Conservation (phyloP, 2,797 vertebrate genomes). For the Gallinago nigripennis region DNA sequence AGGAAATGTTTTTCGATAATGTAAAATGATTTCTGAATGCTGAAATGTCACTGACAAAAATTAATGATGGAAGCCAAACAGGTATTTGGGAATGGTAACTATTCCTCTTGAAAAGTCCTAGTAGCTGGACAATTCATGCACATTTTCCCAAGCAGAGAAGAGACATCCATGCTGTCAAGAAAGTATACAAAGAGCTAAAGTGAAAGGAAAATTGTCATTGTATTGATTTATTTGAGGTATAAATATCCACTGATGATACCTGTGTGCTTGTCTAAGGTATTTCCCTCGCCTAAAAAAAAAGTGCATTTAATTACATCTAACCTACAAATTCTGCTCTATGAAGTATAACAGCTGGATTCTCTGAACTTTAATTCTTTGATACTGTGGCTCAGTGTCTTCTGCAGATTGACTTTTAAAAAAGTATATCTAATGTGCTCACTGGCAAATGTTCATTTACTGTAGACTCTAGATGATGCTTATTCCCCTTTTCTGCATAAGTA, state of each 20-base stretch:
- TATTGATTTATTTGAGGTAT: background rate
- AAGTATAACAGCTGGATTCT: background rate
- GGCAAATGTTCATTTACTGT: background rate
- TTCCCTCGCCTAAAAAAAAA: background rate
- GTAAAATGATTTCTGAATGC: background rate
- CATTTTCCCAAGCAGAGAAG: background rate
- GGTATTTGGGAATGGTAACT: background rate
- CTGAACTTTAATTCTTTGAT: background rate
- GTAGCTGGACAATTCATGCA: background rate
- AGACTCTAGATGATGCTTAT: background rate
- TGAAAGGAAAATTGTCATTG: background rate
- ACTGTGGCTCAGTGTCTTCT: background rate
- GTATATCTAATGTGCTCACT: background rate
- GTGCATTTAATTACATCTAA: background rate
- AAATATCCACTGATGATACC: background rate
- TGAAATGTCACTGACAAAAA: background rate
- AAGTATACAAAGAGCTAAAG: background rate
- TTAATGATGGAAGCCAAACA: background rate
- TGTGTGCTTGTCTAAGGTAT: background rate
- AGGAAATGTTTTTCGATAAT: background rate
- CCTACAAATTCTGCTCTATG: background rate
- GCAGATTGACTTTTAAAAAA: background rate
- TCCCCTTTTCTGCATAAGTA: background rate
- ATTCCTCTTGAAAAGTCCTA: background rate
- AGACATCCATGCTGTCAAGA: background rate